Evolutionary conservation across 2,888 invertebrate genomes (phyloP).

Genomic region (Drosophila kanekoi): DNA sequence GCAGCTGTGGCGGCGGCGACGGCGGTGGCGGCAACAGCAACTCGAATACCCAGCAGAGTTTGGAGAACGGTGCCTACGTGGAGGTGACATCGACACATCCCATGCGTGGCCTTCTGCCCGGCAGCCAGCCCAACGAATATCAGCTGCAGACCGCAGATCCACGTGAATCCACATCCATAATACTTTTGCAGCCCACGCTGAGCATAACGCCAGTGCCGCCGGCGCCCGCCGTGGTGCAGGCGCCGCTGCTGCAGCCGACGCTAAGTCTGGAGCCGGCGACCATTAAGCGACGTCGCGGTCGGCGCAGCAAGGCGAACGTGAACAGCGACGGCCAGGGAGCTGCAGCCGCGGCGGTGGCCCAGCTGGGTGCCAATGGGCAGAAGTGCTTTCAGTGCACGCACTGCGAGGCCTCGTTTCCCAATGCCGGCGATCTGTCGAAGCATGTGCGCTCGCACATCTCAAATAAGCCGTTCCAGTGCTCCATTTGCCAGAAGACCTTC

Average conservation of each 20-base stretch:
- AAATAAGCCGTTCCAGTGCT: constrained; percentile 85
- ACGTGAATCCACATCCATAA: constrained; percentile 80
- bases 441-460: constrained; percentile 85
- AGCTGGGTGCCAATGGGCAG: constrained; percentile 63
- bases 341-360: constrained; percentile 57
- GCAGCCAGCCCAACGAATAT: constrained; percentile 57
- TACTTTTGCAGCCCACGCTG: constrained; percentile 68
- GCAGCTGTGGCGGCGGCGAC: constrained; percentile 31
- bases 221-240: constrained; percentile 2
- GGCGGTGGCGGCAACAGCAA: constrained; percentile 42
- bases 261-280: constrained; percentile 39
- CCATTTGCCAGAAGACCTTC: constrained; percentile 85
- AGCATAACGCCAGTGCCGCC: constrained; percentile 42
- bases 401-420: constrained; percentile 84
- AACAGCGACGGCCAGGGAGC: constrained; percentile 28
- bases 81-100: constrained; percentile 56
- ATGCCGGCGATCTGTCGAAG: constrained; percentile 85
- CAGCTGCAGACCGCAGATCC: constrained; percentile 72
- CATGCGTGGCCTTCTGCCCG: constrained; percentile 42
- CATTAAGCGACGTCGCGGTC: constrained; percentile 77
- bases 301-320: constrained; percentile 66
- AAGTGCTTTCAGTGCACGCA: constrained; percentile 84
- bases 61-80: constrained; percentile 55
- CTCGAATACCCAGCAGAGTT: constrained; percentile 64
- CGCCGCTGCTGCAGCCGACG: constrained; percentile 14